phyloP scores from a whole-genome alignment of 2,888 invertebrate species.

The Sphaeridia pumilis region DNA sequence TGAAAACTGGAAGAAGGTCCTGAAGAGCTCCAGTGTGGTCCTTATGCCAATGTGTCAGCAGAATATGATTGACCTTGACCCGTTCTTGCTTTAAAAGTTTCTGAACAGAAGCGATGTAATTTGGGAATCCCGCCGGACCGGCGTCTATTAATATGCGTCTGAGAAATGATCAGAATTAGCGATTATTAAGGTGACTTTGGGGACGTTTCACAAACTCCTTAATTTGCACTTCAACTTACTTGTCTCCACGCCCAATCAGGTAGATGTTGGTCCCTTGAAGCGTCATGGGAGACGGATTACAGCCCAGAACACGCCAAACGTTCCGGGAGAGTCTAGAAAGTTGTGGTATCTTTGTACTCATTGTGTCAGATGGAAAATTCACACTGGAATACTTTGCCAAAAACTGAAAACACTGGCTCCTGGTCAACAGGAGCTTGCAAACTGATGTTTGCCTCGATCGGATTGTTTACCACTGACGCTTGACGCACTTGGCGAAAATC shows the following conservation, averaged over 20 bases:
- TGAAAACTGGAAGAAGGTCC: constrained; percentile 40
- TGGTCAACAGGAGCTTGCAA: too few species aligned
- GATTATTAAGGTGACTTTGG: too few species aligned
- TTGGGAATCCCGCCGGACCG: constrained; percentile 65
- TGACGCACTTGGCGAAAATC: too few species aligned
- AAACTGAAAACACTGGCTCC: too few species aligned
- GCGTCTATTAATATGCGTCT: constrained; percentile 86
- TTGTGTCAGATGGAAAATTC: neutral
- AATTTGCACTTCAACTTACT: constrained; percentile 49
- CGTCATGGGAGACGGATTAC: constrained; percentile 91
- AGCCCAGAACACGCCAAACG: constrained; percentile 81
- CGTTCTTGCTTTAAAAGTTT: constrained; percentile 59
- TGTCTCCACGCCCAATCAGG: constrained; percentile 76
- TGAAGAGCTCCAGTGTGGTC: constrained; percentile 88
- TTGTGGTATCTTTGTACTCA: constrained; percentile 50
- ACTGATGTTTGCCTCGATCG: too few species aligned
- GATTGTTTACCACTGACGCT: too few species aligned
- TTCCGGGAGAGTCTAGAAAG: constrained; percentile 66
- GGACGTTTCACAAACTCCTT: too few species aligned
- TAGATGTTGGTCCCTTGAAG: constrained; percentile 99
- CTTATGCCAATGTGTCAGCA: constrained; percentile 91
- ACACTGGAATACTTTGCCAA: too few species aligned
- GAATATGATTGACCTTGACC: constrained; percentile 65
- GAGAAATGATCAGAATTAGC: constrained; percentile 38
- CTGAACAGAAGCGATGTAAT: constrained; percentile 63